A percentile compares a stretch with the other conserved stretches of the same genome.
Conservation (phyloP, 1,140 invertebrate genomes). For the Drosophila trapezifrons region DNA sequence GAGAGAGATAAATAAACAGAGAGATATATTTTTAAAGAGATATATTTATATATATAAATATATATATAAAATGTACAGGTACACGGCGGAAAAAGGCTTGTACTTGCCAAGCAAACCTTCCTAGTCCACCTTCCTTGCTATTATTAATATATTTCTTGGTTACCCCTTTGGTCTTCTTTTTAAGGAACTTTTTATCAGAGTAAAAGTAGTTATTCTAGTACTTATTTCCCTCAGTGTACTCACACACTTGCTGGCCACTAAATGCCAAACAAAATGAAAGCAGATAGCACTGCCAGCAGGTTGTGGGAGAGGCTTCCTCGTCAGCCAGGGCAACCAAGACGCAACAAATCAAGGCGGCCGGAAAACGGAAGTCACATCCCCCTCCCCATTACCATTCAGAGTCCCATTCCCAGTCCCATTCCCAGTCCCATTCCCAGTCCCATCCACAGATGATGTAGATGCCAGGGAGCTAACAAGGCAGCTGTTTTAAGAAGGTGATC, state of each 20-base stretch:
- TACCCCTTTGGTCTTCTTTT: no score
- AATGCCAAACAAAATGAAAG: constrained; percentile 61
- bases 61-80: not conserved
- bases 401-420: constrained; percentile 10
- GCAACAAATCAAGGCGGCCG: constrained; percentile 72
- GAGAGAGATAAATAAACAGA: no score
- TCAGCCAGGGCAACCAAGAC: constrained; percentile 28
- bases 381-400: constrained; percentile 19
- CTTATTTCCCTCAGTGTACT: not conserved
- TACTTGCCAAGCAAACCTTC: no score
- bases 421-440: constrained; percentile 14
- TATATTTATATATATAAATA: not conserved
- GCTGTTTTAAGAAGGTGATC: constrained; percentile 42
- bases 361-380: constrained; percentile 58
- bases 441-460: constrained; percentile 48
- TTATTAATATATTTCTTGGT: no score
- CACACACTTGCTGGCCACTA: constrained; percentile 33
- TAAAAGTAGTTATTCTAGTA: no score
- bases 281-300: constrained; percentile 1
- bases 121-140: no score
- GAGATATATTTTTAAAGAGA: no score
- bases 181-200: no score
- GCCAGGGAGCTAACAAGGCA: constrained; percentile 52
- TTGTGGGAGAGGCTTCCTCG: not conserved
- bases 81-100: no score